Evolutionary conservation across 1,140 invertebrate genomes (phyloP).

Genomic region (Drosophila pseudoobscura): DNA sequence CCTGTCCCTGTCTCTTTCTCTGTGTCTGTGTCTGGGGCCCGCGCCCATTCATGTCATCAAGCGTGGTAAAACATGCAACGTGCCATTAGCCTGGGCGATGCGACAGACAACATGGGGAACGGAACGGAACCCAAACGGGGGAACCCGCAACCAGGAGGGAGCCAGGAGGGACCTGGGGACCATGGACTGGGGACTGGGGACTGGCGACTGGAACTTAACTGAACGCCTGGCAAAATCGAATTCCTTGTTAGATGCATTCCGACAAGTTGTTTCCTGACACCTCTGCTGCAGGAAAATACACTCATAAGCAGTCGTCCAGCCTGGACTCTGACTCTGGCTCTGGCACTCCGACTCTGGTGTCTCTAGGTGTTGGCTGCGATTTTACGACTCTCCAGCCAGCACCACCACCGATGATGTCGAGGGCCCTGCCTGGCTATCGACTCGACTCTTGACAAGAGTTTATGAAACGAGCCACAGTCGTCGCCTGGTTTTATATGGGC

Average conservation of each 20-base stretch:
- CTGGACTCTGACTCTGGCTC: slow-evolving; percentile 18
- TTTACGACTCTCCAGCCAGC: slow-evolving; percentile 58
- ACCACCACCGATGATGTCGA: slow-evolving; percentile 4
- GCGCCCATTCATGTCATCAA: slow-evolving; percentile 83
- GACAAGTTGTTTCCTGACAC: slow-evolving; percentile 83
- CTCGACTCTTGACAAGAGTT: slow-evolving; percentile 70
- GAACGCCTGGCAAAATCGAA: slow-evolving; percentile 79
- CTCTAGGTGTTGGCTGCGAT: slow-evolving; percentile 74
- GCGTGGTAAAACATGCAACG: slow-evolving; percentile 83
- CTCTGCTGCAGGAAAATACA: slow-evolving; percentile 72
- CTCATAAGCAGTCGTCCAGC: slow-evolving; percentile 59
- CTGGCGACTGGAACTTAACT: slow-evolving; percentile 37
- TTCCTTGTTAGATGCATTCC: slow-evolving; percentile 83
- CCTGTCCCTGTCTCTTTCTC: slow-evolving; percentile 3
- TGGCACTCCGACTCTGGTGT: slow-evolving; percentile 8
- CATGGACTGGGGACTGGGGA: neutral
- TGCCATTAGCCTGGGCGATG: slow-evolving; percentile 74
- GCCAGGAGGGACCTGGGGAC: slow-evolving; percentile 16
- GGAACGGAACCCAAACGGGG: too few species aligned
- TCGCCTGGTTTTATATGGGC: slow-evolving; percentile 65
- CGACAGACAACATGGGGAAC: slow-evolving; percentile 16
- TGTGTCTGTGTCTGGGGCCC: slow-evolving; percentile 58
- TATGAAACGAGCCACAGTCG: slow-evolving; percentile 77
- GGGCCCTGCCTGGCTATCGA: too few species aligned
- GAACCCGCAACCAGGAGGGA: slow-evolving; percentile 7